Percentiles rank a stretch among this genome's conserved stretches.
Conservation (phyloP, 2,113 vertebrate genomes). For the Melanostigma gelatinosum region DNA sequence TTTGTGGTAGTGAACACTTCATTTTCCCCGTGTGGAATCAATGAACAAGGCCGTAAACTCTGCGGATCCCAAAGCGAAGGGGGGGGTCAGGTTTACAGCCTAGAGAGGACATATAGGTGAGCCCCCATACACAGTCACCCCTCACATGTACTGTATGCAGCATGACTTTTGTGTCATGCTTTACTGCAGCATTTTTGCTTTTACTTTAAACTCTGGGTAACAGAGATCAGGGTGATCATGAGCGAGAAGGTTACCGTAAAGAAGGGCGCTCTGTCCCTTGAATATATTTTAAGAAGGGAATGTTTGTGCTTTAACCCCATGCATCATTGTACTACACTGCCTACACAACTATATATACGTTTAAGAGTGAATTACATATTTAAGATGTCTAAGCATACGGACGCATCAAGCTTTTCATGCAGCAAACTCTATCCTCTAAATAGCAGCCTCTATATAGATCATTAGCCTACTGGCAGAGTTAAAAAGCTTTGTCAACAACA, state of each 20-base stretch:
- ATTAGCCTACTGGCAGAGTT: constrained; percentile 22
- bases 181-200: neutral
- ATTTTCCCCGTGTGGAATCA: neutral
- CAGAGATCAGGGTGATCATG: constrained; percentile 43
- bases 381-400: neutral
- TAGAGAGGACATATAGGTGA: neutral
- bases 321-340: constrained; percentile 13
- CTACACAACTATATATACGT: neutral
- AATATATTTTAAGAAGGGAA: constrained; percentile 41
- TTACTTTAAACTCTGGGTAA: constrained; percentile 11
- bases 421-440: constrained; percentile 28
- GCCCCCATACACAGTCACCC: neutral
- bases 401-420: constrained; percentile 8
- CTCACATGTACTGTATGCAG: neutral
- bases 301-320: constrained; percentile 29
- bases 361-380: neutral
- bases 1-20: neutral
- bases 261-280: constrained; percentile 56
- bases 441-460: neutral
- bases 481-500: constrained; percentile 69
- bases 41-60: neutral
- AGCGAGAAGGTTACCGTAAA: constrained; percentile 55
- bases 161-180: neutral
- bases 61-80: neutral
- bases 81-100: neutral